Percentiles rank a stretch among this genome's conserved stretches.
Conservation (phyloP, 2,888 invertebrate genomes). For the Halictus quadricinctus region DNA sequence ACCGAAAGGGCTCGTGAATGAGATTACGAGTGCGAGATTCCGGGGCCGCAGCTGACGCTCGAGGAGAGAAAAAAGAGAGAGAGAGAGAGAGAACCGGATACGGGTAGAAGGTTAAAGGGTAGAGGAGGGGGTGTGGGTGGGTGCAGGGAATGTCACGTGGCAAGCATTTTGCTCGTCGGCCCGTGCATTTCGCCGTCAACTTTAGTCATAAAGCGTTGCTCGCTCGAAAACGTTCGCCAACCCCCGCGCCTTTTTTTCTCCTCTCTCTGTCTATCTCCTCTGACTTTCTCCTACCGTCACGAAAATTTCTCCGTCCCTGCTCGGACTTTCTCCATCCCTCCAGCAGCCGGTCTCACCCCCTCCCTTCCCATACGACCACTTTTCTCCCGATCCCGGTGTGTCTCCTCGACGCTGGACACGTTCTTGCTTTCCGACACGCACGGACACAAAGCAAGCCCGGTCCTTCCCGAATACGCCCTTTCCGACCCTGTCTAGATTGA, state of each 20-base stretch:
- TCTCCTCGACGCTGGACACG: slow-evolving; percentile 50
- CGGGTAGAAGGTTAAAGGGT: not conserved
- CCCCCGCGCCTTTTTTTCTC: not conserved
- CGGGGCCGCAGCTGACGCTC: slow-evolving; percentile 9
- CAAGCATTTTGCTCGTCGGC: slow-evolving; percentile 58
- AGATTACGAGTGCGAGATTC: slow-evolving; percentile 22
- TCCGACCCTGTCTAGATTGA: slow-evolving; percentile 66
- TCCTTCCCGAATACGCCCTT: slow-evolving; percentile 61
- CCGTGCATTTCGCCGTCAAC: slow-evolving; percentile 63
- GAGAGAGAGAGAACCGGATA: slow-evolving; percentile 39
- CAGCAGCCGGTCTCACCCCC: not conserved
- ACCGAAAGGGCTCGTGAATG: slow-evolving; percentile 1
- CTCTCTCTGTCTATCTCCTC: not conserved
- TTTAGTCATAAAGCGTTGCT: slow-evolving; percentile 59
- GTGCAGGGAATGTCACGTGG: slow-evolving; percentile 57
- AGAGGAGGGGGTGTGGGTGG: not conserved
- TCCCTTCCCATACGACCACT: not conserved
- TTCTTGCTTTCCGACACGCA: slow-evolving; percentile 48
- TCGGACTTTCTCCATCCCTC: not conserved
- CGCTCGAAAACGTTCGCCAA: not conserved
- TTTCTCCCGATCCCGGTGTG: slow-evolving; percentile 12
- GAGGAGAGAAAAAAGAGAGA: not conserved
- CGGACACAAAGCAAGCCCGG: slow-evolving; percentile 41
- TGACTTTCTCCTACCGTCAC: not conserved
- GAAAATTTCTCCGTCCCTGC: not conserved